Conservation (phyloP, 2,113 vertebrate species). For the Dasyprocta punctata region DNA sequence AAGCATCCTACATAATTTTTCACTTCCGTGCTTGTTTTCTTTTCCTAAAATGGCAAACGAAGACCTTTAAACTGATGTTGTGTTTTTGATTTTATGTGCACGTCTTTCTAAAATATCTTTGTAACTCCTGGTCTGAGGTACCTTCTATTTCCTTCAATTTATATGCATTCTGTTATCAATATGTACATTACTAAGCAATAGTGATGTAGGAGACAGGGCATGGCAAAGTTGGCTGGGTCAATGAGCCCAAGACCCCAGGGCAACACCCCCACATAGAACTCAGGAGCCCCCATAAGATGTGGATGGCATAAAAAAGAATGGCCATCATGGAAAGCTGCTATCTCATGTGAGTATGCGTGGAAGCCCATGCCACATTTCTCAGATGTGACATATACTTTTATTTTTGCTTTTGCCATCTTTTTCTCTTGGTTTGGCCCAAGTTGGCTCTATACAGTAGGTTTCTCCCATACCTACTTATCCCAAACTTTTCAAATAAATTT, state of each 20-base stretch:
- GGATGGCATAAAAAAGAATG: neutral
- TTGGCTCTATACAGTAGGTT: neutral
- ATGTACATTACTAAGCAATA: neutral
- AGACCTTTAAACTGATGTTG: neutral
- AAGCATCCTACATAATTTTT: neutral
- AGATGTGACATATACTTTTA: neutral
- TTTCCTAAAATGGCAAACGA: neutral
- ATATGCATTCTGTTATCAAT: neutral
- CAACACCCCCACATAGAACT: neutral
- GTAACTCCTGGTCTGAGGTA: neutral
- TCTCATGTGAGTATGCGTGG: neutral
- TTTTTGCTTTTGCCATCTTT: neutral
- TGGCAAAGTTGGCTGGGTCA: neutral
- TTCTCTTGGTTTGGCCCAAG: neutral
- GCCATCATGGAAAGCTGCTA: neutral
- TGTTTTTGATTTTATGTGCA: neutral
- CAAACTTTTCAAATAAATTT: neutral
- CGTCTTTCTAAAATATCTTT: constrained; percentile 33
- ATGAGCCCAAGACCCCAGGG: neutral
- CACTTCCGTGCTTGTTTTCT: neutral
- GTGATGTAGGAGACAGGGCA: neutral
- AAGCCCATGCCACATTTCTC: neutral
- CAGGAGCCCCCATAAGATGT: neutral
- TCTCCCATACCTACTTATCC: neutral
- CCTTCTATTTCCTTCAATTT: neutral